A percentile compares a stretch with the other conserved stretches of the same genome.
Evolutionary conservation across 2,113 vertebrate genomes (phyloP).

Genomic region (Onychostruthus taczanowskii): DNA sequence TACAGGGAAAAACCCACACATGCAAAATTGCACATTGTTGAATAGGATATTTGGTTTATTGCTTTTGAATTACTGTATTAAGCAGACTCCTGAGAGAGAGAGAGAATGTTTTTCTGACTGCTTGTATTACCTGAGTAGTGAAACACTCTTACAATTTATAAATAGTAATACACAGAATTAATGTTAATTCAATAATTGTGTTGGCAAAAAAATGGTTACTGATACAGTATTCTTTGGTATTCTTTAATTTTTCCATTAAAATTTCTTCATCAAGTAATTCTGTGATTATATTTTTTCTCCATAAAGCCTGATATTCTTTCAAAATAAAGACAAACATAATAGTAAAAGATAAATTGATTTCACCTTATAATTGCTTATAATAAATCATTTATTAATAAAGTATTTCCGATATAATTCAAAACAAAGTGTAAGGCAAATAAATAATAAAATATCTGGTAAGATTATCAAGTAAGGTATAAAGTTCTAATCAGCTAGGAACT

Average conservation of each 20-base stretch:
- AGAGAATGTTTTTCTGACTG: not conserved
- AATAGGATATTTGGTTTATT: not conserved
- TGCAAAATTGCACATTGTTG: not conserved
- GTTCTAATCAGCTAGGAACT: not conserved
- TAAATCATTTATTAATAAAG: not conserved
- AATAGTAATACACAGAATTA: not conserved
- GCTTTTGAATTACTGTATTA: not conserved
- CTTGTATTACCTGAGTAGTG: not conserved
- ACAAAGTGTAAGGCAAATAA: not conserved
- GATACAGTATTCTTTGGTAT: not conserved
- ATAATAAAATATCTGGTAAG: not conserved
- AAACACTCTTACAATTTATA: not conserved
- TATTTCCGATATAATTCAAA: not conserved
- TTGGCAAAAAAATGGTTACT: not conserved
- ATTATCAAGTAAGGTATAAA: not conserved
- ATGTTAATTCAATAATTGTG: not conserved
- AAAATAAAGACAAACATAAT: not conserved
- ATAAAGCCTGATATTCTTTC: not conserved
- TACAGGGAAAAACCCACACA: not conserved
- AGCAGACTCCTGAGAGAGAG: not conserved
- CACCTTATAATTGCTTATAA: not conserved
- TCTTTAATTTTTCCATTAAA: not conserved
- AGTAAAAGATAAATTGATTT: not conserved
- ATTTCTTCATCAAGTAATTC: not conserved
- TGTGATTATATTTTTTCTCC: not conserved